phyloP scores from a whole-genome alignment of 2,113 vertebrate species.

The Aix galericulata region DNA sequence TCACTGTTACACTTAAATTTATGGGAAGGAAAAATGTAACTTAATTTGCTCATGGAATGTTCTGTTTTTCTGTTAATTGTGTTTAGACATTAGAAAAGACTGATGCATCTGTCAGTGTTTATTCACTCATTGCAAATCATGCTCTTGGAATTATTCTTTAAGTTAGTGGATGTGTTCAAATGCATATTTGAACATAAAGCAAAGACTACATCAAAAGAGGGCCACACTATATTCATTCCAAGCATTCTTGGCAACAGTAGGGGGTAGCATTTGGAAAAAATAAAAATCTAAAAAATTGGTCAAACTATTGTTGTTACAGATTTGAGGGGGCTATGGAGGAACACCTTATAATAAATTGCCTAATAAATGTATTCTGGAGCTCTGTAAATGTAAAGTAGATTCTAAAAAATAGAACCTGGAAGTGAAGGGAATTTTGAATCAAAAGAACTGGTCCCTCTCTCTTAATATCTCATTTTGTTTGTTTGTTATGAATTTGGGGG shows the following conservation, averaged over 20 bases:
- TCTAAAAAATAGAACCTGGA: slow-evolving; percentile 8
- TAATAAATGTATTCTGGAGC: background rate
- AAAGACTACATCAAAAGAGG: background rate
- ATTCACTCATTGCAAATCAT: background rate
- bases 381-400: background rate
- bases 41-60: background rate
- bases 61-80: background rate
- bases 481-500: background rate
- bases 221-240: background rate
- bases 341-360: background rate
- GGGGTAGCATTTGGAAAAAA: background rate
- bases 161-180: background rate
- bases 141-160: background rate
- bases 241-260: background rate
- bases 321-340: background rate
- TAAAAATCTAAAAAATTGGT: background rate
- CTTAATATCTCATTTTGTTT: background rate
- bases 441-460: background rate
- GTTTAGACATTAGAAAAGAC: background rate
- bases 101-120: background rate
- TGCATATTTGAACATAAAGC: background rate
- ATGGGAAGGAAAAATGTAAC: background rate
- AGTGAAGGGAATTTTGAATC: background rate
- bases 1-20: background rate
- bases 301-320: background rate